Percentiles rank a stretch among this genome's conserved stretches.
Conservation (phyloP, 1,140 invertebrate species). For the Portunus trituberculatus region DNA sequence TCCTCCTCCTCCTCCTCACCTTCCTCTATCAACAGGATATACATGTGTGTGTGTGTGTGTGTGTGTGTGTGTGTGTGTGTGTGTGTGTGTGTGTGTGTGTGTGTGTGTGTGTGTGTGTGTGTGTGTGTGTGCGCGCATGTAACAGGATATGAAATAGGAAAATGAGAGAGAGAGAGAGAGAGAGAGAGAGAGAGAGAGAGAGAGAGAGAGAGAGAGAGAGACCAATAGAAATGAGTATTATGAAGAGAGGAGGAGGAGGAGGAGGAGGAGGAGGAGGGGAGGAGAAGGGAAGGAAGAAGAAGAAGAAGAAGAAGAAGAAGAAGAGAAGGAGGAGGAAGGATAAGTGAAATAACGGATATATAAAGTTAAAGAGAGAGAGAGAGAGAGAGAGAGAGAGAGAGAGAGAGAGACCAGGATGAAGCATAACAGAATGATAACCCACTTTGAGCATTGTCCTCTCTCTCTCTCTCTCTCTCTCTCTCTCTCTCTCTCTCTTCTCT, state of each 20-base stretch:
- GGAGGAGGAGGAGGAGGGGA: neutral
- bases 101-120: too few species aligned
- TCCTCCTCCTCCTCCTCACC: too few species aligned
- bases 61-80: too few species aligned
- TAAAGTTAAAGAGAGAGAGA: neutral
- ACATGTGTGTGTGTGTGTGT: too few species aligned
- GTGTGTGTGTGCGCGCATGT: too few species aligned
- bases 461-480: slow-evolving; percentile 43
- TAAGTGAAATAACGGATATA: too few species aligned
- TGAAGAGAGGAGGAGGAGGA: neutral
- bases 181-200: neutral
- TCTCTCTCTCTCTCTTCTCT: slow-evolving; percentile 7
- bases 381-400: slow-evolving; percentile 20
- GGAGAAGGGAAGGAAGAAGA: too few species aligned
- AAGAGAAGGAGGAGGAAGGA: neutral
- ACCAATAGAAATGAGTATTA: neutral
- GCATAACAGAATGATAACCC: neutral
- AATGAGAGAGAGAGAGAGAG: neutral
- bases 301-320: neutral
- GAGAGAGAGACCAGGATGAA: neutral
- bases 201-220: neutral
- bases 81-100: too few species aligned
- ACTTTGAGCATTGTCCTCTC: neutral
- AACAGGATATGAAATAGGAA: neutral
- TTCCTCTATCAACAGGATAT: too few species aligned